Base-by-base conservation (phyloP, 2,888 invertebrate species). In the Idaea dimidiata region DNA sequence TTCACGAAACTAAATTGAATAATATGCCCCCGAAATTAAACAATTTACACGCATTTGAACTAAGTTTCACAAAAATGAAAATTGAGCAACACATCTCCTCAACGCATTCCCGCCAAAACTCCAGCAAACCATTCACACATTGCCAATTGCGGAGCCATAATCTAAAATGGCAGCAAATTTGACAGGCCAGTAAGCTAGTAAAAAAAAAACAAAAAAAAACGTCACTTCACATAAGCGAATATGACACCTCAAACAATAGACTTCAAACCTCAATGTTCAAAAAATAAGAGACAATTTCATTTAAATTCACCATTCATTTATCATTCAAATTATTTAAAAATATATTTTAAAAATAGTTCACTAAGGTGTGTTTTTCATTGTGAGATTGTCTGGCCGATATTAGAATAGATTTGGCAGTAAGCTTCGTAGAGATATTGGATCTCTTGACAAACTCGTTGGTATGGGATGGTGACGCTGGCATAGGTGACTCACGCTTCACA, bases 401-500 rank as follows among this genome's bases (percentile, higher is more conserved):
- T 82, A 86, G 83, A 89, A 88, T 89, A 89, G 89, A 88, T 65
- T 86, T 88, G 88, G 89, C 88, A 88, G 78, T 71, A 78, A 68
- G 68, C 72, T 75, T 73, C 74, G 78, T 74, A 76, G 78, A 79
- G 78, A 77, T 83, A 83, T 83, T 80, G 76, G 81, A 81, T 83
- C 83, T 77, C 81, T 43, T 43, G 43, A 43, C 24, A 24, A 24
- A 24, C 24, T 24, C 24, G 43, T 14, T 43, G 43, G 43, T 56
- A 17, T 17, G 56, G 8, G 79, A 78, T 79, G 82, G 70, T 73
- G 75, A 79, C 75, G 76, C 31, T 59, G 61, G 63, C 24, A 24
- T 24, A 24, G 64, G 74, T 87, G 86, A 87, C 66, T 87, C 87
- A 86, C 72, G 62, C 72, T 69, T 79, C 81, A 81, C 80, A 80